Evolutionary conservation across 92 coral and sea anemone species (phyloP), one percentile per base, ranked within the genome.

Genomic region (Phenganax stokvisi): DNA sequence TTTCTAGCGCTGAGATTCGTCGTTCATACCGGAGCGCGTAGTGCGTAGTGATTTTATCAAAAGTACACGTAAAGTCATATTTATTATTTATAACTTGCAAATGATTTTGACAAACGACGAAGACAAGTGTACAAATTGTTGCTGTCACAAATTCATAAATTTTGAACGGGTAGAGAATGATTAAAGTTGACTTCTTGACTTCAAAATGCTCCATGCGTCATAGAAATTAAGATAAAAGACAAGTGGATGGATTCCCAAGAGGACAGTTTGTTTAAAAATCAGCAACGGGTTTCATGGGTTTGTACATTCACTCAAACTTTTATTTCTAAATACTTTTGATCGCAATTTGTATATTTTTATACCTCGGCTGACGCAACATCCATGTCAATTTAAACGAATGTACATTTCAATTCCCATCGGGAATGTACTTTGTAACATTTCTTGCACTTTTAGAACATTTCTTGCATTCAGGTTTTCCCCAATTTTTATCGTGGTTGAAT

Each of bases 31-130:
- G 54, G 73, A 53, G 73, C 29, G 63, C 54, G 30, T 12, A 73
- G 25, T 47, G 25, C 63, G 63, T 75, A 27, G 47, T 17, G 62
- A 47, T 59, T 56, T 31, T 76, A 31, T 76, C 81, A 76, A 76
- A 68, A 64, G 81, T 76, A 76, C 81, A 76, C 81, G 81, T 76
- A 57, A 76, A 31, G 7, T 12, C 81, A 30, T 58, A 76, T 76
- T 76, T 57, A 57, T 76, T 76, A 76, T 76, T 76, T 76, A 76
- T 76, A 56, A 76, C 67, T 54, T 76, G 69, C 81, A 57, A 68
- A 12, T 68, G 73, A 68, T 68, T 53, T 29, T 68, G 17, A n/a
- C 13, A 68, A 68, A 68, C 73, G 73, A 52, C 16, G 11, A 10
- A 12, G 52, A 37, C 53, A 30, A 30, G 54, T 12, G 1, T 68